A percentile compares a stretch with the other conserved stretches of the same genome.
phyloP scores from a whole-genome alignment of 37 sponge, comb jelly and placozoan genomes.

The Mnemiopsis leidyi region DNA sequence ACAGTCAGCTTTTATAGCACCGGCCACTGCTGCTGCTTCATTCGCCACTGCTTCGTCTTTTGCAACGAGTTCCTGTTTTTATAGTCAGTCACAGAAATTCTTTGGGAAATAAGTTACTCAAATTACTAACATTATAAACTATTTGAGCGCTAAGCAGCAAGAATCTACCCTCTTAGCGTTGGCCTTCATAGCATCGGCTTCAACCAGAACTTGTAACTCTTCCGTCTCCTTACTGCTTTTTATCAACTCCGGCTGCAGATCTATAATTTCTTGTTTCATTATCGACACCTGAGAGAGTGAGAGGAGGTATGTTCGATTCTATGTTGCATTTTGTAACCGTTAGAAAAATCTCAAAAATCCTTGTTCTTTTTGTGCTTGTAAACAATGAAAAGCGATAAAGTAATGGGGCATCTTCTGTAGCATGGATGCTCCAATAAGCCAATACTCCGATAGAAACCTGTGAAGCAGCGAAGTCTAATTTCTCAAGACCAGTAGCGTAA shows the following conservation, averaged over 20 bases:
- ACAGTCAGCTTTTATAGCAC: slow-evolving; percentile 97
- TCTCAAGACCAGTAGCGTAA: slow-evolving; percentile 88
- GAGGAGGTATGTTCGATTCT: too few species aligned
- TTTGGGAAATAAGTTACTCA: too few species aligned
- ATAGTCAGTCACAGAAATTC: not conserved
- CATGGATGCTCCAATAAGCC: too few species aligned
- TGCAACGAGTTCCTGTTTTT: slow-evolving; percentile 81
- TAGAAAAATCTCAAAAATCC: too few species aligned
- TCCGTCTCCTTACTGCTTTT: slow-evolving; percentile 93
- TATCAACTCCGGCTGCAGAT: slow-evolving; percentile 95
- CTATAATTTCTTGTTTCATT: slow-evolving; percentile 94
- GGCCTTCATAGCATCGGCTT: slow-evolving; percentile 92
- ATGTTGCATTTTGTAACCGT: too few species aligned
- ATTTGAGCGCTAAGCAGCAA: too few species aligned
- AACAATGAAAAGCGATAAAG: too few species aligned
- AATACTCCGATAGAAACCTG: too few species aligned
- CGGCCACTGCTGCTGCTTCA: slow-evolving; percentile 87
- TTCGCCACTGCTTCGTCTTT: slow-evolving; percentile 96
- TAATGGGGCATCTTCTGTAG: too few species aligned
- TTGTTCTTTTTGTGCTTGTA: too few species aligned
- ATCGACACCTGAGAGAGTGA: slow-evolving; percentile 76
- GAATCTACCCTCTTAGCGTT: slow-evolving; percentile 78
- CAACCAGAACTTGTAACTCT: slow-evolving; percentile 89
- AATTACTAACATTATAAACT: too few species aligned
- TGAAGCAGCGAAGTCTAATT: slow-evolving; percentile 92